Evolutionary conservation across 2,888 invertebrate genomes (phyloP), one percentile per base, ranked within the genome.

Genomic region (Ochlodes sylvanus): DNA sequence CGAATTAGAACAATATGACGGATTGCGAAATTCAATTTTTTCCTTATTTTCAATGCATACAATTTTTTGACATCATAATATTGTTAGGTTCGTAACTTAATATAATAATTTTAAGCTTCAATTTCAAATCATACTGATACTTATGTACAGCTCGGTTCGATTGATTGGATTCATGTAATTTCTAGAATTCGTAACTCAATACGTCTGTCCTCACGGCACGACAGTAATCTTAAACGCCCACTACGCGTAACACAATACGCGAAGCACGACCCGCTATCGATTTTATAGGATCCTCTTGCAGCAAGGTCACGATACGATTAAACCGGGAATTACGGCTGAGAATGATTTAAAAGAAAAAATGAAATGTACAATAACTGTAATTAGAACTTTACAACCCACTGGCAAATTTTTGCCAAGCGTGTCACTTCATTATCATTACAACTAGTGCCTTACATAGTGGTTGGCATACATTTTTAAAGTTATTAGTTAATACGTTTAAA

Each of bases 1-100:
- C 72, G 73, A 77, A 73, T 74, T 68, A 71, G 62, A 71, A 69
- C 68, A 70, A 74, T 70, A 68, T 70, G 67, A 70, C 61, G 56
- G 56, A 62, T 62, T 68, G 50, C 41, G 7, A 61, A 62, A 52
- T 62, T 15, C 15, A 15, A 21, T 9, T 44, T 32, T 67, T 60
- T 38, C 15, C n/a, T 65, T 21, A 14, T 32, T 21, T 0, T 14
- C 21, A 19, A 27, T 32, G n/a, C 7, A 10, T 38, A 10, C 2
- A 10, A 38, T 9, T 7, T 10, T 7, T 38, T 10, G 2, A 10
- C 38, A 10, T 38, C 9, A 38, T 2, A 38, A 38, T 10, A 12
- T 9, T 4, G 47, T 21, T 21, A 14, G 17, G n/a, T n/a, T 7
- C 0, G 15, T 7, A 32, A 14, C 7, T 44, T n/a, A 10, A 14